phyloP scores from a whole-genome alignment of 2,888 invertebrate genomes.

The Bhutanitis thaidina region DNA sequence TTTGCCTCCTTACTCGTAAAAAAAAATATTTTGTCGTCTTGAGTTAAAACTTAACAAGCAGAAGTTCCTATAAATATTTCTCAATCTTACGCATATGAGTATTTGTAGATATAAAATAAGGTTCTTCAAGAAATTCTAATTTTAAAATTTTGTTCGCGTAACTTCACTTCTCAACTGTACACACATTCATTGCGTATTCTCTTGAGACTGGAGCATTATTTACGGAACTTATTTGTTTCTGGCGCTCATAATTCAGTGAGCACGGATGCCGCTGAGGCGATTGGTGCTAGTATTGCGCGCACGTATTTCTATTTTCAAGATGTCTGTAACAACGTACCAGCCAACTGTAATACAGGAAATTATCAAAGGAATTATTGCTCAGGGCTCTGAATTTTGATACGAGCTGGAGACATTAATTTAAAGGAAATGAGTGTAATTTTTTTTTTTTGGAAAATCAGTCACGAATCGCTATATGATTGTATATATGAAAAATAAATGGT shows the following conservation, averaged over 20 bases:
- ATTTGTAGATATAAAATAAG: too few species aligned
- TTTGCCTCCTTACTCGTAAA: too few species aligned
- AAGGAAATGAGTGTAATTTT: too few species aligned
- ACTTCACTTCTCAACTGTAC: background rate
- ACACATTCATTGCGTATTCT: conserved; percentile 13
- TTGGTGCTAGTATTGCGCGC: conserved; percentile 13
- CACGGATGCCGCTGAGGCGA: conserved; percentile 13
- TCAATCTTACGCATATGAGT: too few species aligned
- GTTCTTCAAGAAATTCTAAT: too few species aligned
- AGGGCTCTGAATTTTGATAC: background rate
- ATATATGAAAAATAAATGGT: too few species aligned
- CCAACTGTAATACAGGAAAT: conserved; percentile 5
- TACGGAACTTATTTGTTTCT: conserved; percentile 20
- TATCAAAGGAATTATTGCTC: conserved; percentile 3
- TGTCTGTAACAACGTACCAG: conserved; percentile 15
- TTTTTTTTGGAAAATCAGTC: too few species aligned
- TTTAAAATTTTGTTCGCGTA: background rate
- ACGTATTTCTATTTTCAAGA: conserved; percentile 23
- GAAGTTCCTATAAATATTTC: too few species aligned
- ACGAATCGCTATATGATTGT: too few species aligned
- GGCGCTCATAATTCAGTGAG: conserved; percentile 18
- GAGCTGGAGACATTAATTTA: background rate
- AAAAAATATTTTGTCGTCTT: too few species aligned
- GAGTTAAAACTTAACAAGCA: too few species aligned
- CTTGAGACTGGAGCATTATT: conserved; percentile 12